Percentiles rank a stretch among this genome's conserved stretches.
Evolutionary conservation across 2,113 vertebrate genomes (phyloP).

Genomic region (Chionomys nivalis): DNA sequence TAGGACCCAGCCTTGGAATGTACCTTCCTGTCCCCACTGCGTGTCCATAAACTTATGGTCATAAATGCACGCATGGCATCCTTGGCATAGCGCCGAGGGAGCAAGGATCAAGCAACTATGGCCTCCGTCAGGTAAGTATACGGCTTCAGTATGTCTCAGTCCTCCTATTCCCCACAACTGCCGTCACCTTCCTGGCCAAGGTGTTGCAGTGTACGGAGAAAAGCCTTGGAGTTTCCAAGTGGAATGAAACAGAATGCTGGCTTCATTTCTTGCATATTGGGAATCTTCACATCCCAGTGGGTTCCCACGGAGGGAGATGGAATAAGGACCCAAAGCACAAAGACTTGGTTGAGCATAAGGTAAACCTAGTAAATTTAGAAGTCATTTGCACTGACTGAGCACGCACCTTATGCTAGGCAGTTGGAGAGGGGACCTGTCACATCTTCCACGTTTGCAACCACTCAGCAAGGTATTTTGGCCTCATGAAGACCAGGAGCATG

Average conservation of each 20-base stretch:
- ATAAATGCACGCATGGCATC: rapidly evolving
- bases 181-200: neutral
- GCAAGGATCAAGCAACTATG: neutral
- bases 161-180: neutral
- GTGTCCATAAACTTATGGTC: neutral
- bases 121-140: neutral
- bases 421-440: neutral
- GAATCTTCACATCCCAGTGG: neutral
- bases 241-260: neutral
- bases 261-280: neutral
- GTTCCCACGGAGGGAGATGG: neutral
- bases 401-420: neutral
- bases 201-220: neutral
- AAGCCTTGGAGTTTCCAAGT: neutral
- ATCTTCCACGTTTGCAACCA: neutral
- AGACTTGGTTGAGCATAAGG: neutral
- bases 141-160: neutral
- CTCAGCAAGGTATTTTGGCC: neutral
- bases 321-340: neutral
- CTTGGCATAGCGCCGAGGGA: neutral
- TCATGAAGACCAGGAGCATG: neutral
- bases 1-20: neutral
- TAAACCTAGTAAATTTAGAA: neutral
- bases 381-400: neutral
- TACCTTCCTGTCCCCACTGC: neutral